These are phyloP conservation scores for Crocallis elinguaria DNA, from an alignment of 2,888 invertebrate species.

Conservation along the genomic window DNA sequence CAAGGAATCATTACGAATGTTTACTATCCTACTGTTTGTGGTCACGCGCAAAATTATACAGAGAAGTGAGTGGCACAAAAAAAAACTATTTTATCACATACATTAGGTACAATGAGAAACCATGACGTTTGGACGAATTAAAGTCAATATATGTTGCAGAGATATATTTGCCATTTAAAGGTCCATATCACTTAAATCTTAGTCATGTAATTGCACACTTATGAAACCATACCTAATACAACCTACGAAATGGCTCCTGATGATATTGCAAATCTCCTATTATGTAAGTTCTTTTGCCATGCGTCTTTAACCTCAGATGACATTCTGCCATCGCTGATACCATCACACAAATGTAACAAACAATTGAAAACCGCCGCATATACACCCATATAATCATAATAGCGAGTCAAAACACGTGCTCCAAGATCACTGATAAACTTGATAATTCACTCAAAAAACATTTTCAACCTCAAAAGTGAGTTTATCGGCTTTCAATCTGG, in stretches of 20 bases:
- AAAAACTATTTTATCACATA: too few species aligned
- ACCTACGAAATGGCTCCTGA: constrained; percentile 11
- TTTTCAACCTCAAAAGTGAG: constrained; percentile 70
- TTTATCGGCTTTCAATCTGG: constrained; percentile 80
- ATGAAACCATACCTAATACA: constrained; percentile 1
- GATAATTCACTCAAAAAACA: constrained; percentile 68
- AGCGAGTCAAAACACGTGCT: constrained; percentile 78
- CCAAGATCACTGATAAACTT: constrained; percentile 58
- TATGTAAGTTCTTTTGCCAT: constrained; percentile 42
- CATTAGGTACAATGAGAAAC: too few species aligned
- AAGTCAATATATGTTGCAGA: too few species aligned
- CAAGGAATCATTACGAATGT: too few species aligned
- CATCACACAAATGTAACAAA: constrained; percentile 55
- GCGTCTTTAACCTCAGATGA: constrained; percentile 55
- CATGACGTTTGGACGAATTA: too few species aligned
- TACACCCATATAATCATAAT: constrained; percentile 61
- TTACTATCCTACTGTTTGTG: too few species aligned
- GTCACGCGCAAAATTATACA: too few species aligned
- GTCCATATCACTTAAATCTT: constrained; percentile 1
- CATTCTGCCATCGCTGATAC: constrained; percentile 47
- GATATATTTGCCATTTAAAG: neutral
- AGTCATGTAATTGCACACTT: neutral
- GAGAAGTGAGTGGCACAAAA: too few species aligned
- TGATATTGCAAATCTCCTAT: constrained; percentile 21
- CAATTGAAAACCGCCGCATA: constrained; percentile 60